Base-by-base conservation (phyloP, 1,140 invertebrate genomes). In the Aphaenogaster ashmeadi region DNA sequence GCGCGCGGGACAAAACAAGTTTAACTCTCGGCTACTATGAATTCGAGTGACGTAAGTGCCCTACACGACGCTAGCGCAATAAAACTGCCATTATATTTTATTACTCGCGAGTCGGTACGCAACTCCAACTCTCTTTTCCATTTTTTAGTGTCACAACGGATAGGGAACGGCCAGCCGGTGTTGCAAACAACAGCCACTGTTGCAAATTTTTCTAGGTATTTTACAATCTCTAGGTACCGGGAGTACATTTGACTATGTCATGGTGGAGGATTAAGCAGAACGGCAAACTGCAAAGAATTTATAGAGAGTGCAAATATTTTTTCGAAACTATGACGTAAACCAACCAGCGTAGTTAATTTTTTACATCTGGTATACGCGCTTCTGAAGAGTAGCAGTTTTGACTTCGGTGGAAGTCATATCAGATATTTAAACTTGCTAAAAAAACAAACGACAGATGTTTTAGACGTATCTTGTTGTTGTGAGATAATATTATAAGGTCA, bases 21-120 rank as follows among this genome's bases (percentile, higher is more conserved):
- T 84, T 84, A 84, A 84, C 69, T 84, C 69, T 75, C 80, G 33
- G 54, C 54, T 47, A 84, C 54, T 56, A 81, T 33, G 18, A 84
- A 84, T 84, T 60, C 80, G 54, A 84, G 54, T 84, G 80, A 84
- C 69, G 80, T 84, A 84, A 84, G 80, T 84, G 80, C 38, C 56
- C 80, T 27, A 36, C 78, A n/a, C 79, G 67, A 38, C 18, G 69
- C 44, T 8, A 21, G 27, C 33, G 69, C 80, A 75, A 84, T 84
- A 84, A 84, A 74, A 84, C 67, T 84, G 80, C 54, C 80, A 74
- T 74, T 75, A 84, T 84, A 84, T 84, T 60, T 84, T 84, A 84
- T 84, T 74, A 75, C n/a, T 9, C 69, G 56, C n/a, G 41, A 50
- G 41, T 60, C 6, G 27, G 67, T 47, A 60, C 54, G 79, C 38